Evolutionary conservation across 2,113 vertebrate species (phyloP).

Genomic region (Arothron firmamentum): DNA sequence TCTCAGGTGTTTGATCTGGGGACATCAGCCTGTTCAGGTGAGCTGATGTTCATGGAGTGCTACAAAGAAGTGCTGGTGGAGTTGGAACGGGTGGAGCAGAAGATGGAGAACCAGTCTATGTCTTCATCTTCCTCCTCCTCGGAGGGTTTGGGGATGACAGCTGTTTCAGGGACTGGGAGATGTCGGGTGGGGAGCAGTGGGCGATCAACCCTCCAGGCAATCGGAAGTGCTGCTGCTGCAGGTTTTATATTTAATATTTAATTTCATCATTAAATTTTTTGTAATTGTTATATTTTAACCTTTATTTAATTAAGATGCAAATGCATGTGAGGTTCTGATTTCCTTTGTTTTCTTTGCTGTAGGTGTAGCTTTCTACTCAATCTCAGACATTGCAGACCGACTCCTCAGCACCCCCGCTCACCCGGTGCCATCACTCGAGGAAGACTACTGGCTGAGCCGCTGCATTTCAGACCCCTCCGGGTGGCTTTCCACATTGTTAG

Average conservation of each 20-base stretch:
- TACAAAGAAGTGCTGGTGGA: constrained; percentile 86
- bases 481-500: constrained; percentile 75
- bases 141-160: constrained; percentile 65
- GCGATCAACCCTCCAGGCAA: constrained; percentile 87
- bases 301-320: background rate
- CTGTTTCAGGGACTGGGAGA: constrained; percentile 48
- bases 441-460: constrained; percentile 84
- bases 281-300: background rate
- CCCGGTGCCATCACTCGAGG: constrained; percentile 81
- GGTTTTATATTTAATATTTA: constrained; percentile 67
- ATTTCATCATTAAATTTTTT: background rate
- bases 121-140: constrained; percentile 74
- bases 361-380: constrained; percentile 98
- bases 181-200: constrained; percentile 80
- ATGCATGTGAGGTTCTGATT: background rate
- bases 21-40: constrained; percentile 79
- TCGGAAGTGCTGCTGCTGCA: constrained; percentile 92
- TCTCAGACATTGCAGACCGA: constrained; percentile 92
- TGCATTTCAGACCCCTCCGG: constrained; percentile 68
- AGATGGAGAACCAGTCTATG: constrained; percentile 84
- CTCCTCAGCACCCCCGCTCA: constrained; percentile 82
- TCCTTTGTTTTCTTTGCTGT: constrained; percentile 1
- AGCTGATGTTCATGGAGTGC: constrained; percentile 89
- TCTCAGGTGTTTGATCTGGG: constrained; percentile 85
- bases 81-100: constrained; percentile 86